Evolutionary conservation across 2,888 invertebrate genomes (phyloP).

Genomic region (Cephus pygmeus): DNA sequence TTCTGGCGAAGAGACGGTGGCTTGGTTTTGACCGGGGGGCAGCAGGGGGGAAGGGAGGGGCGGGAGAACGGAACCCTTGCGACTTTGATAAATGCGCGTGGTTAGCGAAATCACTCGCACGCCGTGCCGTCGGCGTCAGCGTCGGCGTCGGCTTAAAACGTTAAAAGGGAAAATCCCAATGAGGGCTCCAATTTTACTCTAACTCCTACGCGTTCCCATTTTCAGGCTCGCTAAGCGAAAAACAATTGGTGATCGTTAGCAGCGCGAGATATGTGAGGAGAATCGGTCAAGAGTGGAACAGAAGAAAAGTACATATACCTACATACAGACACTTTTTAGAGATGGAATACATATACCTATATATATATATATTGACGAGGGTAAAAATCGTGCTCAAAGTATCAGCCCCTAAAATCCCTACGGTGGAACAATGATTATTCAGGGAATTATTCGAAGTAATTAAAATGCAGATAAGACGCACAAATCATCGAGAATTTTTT

Average conservation of each 20-base stretch:
- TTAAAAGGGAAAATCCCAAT: slow-evolving; percentile 5
- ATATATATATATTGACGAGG: neutral
- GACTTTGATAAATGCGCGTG: slow-evolving; percentile 47
- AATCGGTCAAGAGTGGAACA: neutral
- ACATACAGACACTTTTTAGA: slow-evolving; percentile 41
- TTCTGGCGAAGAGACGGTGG: neutral
- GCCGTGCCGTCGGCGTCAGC: slow-evolving; percentile 1
- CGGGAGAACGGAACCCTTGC: slow-evolving; percentile 15
- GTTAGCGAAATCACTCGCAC: slow-evolving; percentile 36
- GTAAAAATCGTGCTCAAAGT: slow-evolving; percentile 27
- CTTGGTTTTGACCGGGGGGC: neutral
- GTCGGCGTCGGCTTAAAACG: slow-evolving; percentile 3
- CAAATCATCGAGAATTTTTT: slow-evolving; percentile 63
- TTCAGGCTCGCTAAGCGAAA: slow-evolving; percentile 8
- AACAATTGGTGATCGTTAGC: slow-evolving; percentile 35
- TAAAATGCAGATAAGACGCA: slow-evolving; percentile 65
- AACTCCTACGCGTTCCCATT: no score
- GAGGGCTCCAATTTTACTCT: slow-evolving; percentile 19
- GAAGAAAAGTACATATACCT: neutral
- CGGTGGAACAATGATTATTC: slow-evolving; percentile 48
- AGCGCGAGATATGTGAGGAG: neutral
- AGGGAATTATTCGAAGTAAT: slow-evolving; percentile 62
- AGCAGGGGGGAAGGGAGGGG: no score
- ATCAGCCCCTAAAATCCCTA: neutral
- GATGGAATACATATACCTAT: slow-evolving; percentile 13